phyloP scores from a whole-genome alignment of 2,888 invertebrate genomes.

The Amiota communis region DNA sequence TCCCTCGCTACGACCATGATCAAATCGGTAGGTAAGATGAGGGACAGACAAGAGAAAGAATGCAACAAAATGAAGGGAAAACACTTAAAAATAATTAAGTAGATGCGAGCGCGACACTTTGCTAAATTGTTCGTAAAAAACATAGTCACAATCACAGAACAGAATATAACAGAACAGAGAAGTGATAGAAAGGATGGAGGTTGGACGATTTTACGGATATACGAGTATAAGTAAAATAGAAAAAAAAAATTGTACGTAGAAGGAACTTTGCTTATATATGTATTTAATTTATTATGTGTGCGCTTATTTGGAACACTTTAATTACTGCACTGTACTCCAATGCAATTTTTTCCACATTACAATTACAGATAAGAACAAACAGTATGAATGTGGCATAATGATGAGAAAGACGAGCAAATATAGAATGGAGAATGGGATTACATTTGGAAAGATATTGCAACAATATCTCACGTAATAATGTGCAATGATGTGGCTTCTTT shows the following conservation, averaged over 20 bases:
- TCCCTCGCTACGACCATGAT: too few relatives aligned
- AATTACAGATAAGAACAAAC: too few relatives aligned
- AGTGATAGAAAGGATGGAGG: neutral
- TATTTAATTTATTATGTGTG: slow-evolving; percentile 13
- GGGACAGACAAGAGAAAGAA: neutral
- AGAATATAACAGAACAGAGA: neutral
- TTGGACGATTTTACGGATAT: neutral
- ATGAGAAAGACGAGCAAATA: too few relatives aligned
- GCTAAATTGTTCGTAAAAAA: slow-evolving; percentile 14
- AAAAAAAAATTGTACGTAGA: neutral
- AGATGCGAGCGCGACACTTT: slow-evolving; percentile 11
- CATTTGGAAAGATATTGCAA: too few relatives aligned
- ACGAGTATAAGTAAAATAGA: neutral
- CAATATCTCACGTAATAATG: too few relatives aligned
- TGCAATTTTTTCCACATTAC: neutral
- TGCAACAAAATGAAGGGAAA: neutral
- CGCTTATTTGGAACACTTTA: slow-evolving; percentile 15
- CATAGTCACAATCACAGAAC: neutral
- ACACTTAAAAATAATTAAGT: slow-evolving; percentile 14
- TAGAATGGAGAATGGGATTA: too few relatives aligned
- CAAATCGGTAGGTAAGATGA: neutral
- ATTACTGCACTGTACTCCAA: neutral
- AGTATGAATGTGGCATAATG: too few relatives aligned
- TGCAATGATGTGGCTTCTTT: too few relatives aligned
- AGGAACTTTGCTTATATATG: neutral